Evolutionary conservation across 1,140 invertebrate genomes (phyloP).

Genomic region (Procambarus virginalis): DNA sequence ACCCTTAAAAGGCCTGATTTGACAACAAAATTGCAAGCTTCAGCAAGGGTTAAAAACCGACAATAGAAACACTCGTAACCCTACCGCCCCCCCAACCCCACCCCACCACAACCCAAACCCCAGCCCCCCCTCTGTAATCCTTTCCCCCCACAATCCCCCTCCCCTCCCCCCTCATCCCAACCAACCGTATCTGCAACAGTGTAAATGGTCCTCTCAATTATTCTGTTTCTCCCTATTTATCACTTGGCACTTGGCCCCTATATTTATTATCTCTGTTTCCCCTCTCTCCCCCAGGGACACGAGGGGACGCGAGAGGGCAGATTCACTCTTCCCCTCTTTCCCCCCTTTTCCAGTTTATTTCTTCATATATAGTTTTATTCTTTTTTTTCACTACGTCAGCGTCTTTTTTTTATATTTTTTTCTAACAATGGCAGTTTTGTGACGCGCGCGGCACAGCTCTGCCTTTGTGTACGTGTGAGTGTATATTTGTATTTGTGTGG

Average conservation of each 20-base stretch:
- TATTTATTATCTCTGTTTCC: slow-evolving; percentile 58
- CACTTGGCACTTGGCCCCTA: slow-evolving; percentile 57
- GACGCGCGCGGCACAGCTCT: not conserved
- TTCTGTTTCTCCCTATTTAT: slow-evolving; percentile 57
- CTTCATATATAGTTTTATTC: not conserved
- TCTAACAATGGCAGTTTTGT: not conserved
- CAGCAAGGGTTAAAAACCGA: no score
- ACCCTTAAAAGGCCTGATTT: no score
- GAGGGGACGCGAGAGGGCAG: slow-evolving; percentile 28
- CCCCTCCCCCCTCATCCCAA: not conserved
- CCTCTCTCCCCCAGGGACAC: slow-evolving; percentile 40
- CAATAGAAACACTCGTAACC: not conserved
- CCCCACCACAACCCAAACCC: slow-evolving; percentile 1
- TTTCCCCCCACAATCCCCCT: not conserved
- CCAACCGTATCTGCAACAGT: slow-evolving; percentile 13
- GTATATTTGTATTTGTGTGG: not conserved
- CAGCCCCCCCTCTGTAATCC: not conserved
- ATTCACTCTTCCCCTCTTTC: not conserved
- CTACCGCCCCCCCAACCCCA: not conserved
- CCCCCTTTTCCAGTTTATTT: not conserved
- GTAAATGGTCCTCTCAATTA: slow-evolving; percentile 52
- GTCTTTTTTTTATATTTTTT: not conserved
- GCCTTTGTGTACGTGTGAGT: not conserved
- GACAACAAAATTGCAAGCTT: no score
- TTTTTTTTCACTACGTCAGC: not conserved